Evolutionary conservation across 1,140 invertebrate genomes (phyloP), one percentile per base, ranked within the genome.

Genomic region (Drosophila dunni): DNA sequence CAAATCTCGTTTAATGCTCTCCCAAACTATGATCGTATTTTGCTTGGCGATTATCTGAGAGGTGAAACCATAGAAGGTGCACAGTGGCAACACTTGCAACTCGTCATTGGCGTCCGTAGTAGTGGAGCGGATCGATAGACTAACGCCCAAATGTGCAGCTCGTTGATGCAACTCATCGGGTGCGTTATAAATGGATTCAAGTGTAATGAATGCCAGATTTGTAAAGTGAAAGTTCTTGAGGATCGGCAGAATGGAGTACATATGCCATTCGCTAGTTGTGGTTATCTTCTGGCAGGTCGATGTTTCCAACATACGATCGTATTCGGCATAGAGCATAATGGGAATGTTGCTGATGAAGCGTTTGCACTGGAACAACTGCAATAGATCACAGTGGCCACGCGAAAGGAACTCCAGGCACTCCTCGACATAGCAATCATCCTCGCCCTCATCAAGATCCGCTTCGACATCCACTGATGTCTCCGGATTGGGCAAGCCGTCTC

Each of bases 191-290:
- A 91, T 64, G 1, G 90, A 91, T 15, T 90, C 90, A 4, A 91
- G 58, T 0, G 78, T 80, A 0, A 91, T 36, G 24, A 91, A 91
- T 4, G 64, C 57, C 38, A 91, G 29, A 46, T 91, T 91, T 9
- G 71, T 78, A 3, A 91, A 88, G 7, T 71, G 48, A 0, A 70
- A 58, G 2, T 88, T 64, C 64, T 90, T 91, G 7, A 91, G 69
- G 9, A 82, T 57, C 7, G 90, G 90, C 56, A 91, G 44, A 13
- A 91, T 79, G 6, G 90, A 81, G 69, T 91, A 91, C 75, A 91
- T 90, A 50, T 91, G 85, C 90, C 90, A 91, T 0, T 65, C 11
- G 8, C 66, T 78, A 58, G 51, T 68, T 0, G 88, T 73, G 0
- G 85, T 88, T 17, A 70, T 57, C 17, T 70, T 74, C 7, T 60